Conservation (phyloP, 2,797 vertebrate species). For the Stomatorhinus walkeri region DNA sequence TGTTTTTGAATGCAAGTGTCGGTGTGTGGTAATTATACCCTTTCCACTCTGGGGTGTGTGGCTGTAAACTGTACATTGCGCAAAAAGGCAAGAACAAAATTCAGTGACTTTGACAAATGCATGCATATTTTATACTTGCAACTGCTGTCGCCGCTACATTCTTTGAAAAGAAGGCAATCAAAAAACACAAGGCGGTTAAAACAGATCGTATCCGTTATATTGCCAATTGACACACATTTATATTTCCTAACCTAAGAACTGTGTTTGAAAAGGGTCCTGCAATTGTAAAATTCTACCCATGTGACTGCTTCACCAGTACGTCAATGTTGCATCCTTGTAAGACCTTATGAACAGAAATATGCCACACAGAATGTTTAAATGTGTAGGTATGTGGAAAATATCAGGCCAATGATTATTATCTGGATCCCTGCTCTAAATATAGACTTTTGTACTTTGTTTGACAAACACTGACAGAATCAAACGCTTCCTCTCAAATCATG, state of each 20-base stretch:
- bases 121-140: not conserved
- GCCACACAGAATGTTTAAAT: not conserved
- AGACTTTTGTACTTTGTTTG: not conserved
- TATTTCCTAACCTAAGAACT: not conserved
- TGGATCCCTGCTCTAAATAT: not conserved
- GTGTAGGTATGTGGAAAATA: not conserved
- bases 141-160: not conserved
- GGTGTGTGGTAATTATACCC: constrained; percentile 6
- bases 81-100: not conserved
- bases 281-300: not conserved
- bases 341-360: not conserved
- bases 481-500: not conserved
- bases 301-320: not conserved
- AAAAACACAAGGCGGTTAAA: not conserved
- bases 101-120: not conserved
- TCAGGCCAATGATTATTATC: not conserved
- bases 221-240: not conserved
- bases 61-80: not conserved
- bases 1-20: constrained; percentile 28
- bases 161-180: not conserved
- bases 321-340: not conserved
- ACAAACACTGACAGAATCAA: not conserved
- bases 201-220: not conserved
- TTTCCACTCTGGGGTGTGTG: not conserved
- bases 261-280: not conserved